A percentile compares a stretch with the other conserved stretches of the same genome.
phyloP scores from a whole-genome alignment of 2,113 vertebrate species.

The Campylomormyrus tamandua region DNA sequence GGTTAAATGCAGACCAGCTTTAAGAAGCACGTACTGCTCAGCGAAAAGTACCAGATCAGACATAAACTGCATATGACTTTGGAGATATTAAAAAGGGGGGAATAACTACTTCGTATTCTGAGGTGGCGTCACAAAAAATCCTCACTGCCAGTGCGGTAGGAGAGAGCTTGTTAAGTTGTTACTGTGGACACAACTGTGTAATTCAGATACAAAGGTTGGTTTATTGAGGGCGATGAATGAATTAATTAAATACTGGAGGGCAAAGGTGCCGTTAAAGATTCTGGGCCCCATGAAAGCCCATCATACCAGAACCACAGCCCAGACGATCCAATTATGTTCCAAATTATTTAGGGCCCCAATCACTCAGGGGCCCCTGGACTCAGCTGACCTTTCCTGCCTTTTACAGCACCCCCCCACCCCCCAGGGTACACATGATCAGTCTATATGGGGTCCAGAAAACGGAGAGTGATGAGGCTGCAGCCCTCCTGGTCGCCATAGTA shows the following conservation, averaged over 20 bases:
- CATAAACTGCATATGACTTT: not conserved
- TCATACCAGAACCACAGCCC: not conserved
- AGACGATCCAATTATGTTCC: not conserved
- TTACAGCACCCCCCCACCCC: too few relatives aligned
- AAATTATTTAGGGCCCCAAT: not conserved
- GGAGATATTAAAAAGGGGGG: not conserved
- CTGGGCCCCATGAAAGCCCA: not conserved
- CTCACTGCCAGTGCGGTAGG: not conserved
- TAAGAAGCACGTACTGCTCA: not conserved
- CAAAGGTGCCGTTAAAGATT: not conserved
- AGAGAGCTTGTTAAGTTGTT: not conserved
- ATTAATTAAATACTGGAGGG: not conserved
- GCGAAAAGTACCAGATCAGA: not conserved
- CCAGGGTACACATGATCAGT: not conserved
- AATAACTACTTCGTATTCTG: not conserved
- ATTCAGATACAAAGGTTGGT: not conserved
- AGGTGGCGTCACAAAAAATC: not conserved
- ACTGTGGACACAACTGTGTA: not conserved
- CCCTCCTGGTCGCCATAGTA: slow-evolving; percentile 10
- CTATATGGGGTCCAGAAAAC: not conserved
- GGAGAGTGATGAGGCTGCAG: not conserved
- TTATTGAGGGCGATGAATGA: not conserved
- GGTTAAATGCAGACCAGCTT: not conserved
- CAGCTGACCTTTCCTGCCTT: not conserved
- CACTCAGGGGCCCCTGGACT: not conserved